phyloP scores from a whole-genome alignment of 2,888 invertebrate species.

The Odontothrips loti region DNA sequence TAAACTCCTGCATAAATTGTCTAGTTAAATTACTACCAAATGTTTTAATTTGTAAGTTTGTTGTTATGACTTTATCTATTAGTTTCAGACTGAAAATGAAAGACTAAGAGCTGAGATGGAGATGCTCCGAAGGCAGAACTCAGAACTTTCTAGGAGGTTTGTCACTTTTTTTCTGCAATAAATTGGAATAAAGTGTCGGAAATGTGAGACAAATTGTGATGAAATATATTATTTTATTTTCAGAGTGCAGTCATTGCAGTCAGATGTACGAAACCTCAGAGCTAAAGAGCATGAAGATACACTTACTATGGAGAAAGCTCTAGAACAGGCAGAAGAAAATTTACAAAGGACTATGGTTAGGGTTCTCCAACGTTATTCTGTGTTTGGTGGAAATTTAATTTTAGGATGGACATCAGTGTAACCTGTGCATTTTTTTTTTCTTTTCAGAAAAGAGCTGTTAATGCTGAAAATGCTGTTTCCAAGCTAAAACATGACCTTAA shows the following conservation, averaged over 20 bases:
- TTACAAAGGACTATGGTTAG: conserved; percentile 55
- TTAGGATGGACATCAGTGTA: no score
- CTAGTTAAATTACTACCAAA: not conserved
- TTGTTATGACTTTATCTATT: conserved; percentile 32
- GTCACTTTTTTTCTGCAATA: conserved; percentile 29
- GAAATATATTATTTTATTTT: conserved; percentile 40
- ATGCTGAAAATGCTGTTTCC: conserved; percentile 58
- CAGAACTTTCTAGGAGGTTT: conserved; percentile 50
- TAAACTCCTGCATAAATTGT: not conserved
- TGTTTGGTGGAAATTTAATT: conserved; percentile 10
- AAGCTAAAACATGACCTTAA: conserved; percentile 67
- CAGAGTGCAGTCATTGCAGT: conserved; percentile 53
- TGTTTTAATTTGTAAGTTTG: not conserved
- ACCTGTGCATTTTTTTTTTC: no score
- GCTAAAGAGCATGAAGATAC: conserved; percentile 54
- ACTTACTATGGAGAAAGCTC: conserved; percentile 53
- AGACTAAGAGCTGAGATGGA: conserved; percentile 56
- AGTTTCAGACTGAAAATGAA: conserved; percentile 48
- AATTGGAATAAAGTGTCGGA: not conserved
- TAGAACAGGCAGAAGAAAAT: conserved; percentile 57
- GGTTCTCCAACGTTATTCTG: conserved; percentile 35
- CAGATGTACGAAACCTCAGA: conserved; percentile 52
- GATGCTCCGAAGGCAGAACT: conserved; percentile 51
- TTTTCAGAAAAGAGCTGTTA: conserved; percentile 57
- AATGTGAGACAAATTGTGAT: not conserved